Base-by-base conservation (phyloP, 2,888 invertebrate genomes). In the Endomychus coccineus region DNA sequence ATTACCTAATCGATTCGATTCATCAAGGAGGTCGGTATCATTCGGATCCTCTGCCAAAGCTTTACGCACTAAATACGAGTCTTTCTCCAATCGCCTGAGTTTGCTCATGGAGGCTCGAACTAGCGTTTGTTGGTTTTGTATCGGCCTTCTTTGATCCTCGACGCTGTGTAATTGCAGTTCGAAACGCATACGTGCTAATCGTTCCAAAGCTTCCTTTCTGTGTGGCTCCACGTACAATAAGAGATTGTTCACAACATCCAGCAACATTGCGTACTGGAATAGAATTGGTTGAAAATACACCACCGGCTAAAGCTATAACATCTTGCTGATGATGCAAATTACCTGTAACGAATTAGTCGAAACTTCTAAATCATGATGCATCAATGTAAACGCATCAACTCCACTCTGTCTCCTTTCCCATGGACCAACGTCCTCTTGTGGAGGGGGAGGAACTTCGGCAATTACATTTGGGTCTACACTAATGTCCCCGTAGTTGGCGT, bases 361-460 rank as follows among this genome's bases (percentile, higher is more conserved):
- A n/a, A 95, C 92, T 61, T 96, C 94, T 19, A 98, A 74, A 69
- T 97, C 97, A 62, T 98, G 91, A 70, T 98, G 98, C 81, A 96
- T 92, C 30, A 98, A 72, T 0, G 95, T 96, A 63, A 98, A 95
- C 2, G 94, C 91, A 71, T 98, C 96, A 27, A 92, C 91, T 2
- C 92, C 90, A 42, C 86, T 85, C 52, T 87, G 84, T 46, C 80
- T 75, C 40, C 82, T 77, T 54, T 84, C 83, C 83, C 89, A 89
- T 22, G 80, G 80, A 2, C 78, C 71, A 2, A 75, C 73, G 53
- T 81, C 80, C 25, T 55, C 54, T 40, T 60, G 60, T 0, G 73
- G 71, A 3, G 84, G 83, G 0, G 80, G 80, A 2, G 80, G 78
- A 6, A 83, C 83, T 17, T 69, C 71, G 11, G 71, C 74, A 1